A percentile compares a stretch with the other conserved stretches of the same genome.
These are phyloP conservation scores for Pterocles orientalis DNA, from an alignment of 2,113 vertebrate genomes.

Conservation along the genomic window DNA sequence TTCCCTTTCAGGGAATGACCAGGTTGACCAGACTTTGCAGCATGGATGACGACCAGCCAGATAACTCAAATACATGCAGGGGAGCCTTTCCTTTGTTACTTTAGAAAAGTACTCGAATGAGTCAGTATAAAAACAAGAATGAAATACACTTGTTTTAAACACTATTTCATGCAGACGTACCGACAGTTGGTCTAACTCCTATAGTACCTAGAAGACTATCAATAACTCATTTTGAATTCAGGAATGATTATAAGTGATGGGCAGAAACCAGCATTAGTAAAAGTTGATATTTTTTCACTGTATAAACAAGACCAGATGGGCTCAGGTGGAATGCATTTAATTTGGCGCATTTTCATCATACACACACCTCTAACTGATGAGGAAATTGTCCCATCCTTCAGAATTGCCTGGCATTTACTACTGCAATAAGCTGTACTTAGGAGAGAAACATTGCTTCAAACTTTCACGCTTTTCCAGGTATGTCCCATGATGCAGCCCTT, in stretches of 20 bases:
- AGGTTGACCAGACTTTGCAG: neutral
- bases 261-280: neutral
- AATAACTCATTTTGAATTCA: neutral
- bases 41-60: neutral
- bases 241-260: neutral
- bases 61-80: neutral
- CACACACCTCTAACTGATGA: neutral
- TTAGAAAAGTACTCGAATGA: neutral
- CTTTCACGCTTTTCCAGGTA: neutral
- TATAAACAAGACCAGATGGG: neutral
- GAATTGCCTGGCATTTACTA: constrained; percentile 15
- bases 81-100: neutral
- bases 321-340: constrained; percentile 3
- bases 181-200: neutral
- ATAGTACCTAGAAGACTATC: neutral
- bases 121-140: neutral
- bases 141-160: neutral
- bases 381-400: constrained; percentile 34
- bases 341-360: neutral
- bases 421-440: neutral
- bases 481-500: neutral
- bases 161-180: neutral
- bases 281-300: neutral
- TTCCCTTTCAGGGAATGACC: neutral
- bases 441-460: constrained; percentile 15